Evolutionary conservation across 2,888 invertebrate species (phyloP).

Genomic region (Trilocha varians): DNA sequence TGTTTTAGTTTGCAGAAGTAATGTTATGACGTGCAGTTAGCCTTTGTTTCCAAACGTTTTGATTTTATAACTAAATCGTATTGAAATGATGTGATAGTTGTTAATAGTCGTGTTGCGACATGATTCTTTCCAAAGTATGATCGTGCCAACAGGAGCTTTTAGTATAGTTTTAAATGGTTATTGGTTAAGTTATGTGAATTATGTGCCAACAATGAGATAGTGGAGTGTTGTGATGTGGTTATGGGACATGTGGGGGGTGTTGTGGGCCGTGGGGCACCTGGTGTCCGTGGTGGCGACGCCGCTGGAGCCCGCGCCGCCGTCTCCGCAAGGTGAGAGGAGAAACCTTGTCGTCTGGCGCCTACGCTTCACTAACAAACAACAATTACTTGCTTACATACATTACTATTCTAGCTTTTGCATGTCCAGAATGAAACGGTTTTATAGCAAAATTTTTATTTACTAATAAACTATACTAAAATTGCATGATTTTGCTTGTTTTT

Average conservation of each 20-base stretch:
- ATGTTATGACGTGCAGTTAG: slow-evolving; percentile 72
- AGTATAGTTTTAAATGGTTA: slow-evolving; percentile 67
- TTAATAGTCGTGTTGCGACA: slow-evolving; percentile 39
- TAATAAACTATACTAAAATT: too few species aligned
- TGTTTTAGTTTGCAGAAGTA: slow-evolving; percentile 35
- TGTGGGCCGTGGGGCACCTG: slow-evolving; percentile 59
- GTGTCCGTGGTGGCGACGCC: slow-evolving; percentile 52
- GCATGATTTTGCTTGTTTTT: too few species aligned
- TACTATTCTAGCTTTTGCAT: background rate
- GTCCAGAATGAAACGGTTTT: too few species aligned
- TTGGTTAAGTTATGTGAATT: slow-evolving; percentile 69
- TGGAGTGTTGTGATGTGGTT: slow-evolving; percentile 71
- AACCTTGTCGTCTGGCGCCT: slow-evolving; percentile 43
- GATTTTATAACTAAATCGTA: slow-evolving; percentile 32
- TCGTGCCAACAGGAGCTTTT: slow-evolving; percentile 65
- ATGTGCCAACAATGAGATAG: slow-evolving; percentile 73
- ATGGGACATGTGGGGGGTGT: slow-evolving; percentile 70
- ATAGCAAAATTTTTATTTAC: too few species aligned
- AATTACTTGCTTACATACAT: background rate
- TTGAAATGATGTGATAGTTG: slow-evolving; percentile 55
- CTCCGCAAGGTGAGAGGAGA: slow-evolving; percentile 63
- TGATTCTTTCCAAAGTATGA: slow-evolving; percentile 66
- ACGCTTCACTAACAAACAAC: slow-evolving; percentile 31
- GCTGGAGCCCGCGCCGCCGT: slow-evolving; percentile 52
- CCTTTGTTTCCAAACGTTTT: slow-evolving; percentile 63